Evolutionary conservation across 2,113 vertebrate genomes (phyloP).

Genomic region (Tyto alba): DNA sequence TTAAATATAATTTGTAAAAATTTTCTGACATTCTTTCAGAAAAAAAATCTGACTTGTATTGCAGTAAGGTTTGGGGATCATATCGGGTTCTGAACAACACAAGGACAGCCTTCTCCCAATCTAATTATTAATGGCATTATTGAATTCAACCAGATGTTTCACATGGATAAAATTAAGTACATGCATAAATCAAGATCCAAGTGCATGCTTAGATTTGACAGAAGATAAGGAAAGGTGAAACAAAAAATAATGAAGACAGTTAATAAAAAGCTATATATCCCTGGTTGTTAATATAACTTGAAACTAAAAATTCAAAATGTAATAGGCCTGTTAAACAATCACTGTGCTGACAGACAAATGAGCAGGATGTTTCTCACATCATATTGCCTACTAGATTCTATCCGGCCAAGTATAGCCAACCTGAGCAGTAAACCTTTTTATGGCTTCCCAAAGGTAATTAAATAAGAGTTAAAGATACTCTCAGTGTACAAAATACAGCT

Average conservation of each 20-base stretch:
- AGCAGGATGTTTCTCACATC: not conserved
- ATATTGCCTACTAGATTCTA: not conserved
- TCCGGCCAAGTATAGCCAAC: not conserved
- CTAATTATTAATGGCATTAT: constrained; percentile 48
- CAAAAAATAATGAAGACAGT: constrained; percentile 12
- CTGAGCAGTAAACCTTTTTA: not conserved
- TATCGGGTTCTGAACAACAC: not conserved
- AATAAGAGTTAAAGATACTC: not conserved
- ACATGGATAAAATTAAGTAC: constrained; percentile 52
- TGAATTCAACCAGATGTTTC: constrained; percentile 43
- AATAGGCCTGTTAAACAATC: not conserved
- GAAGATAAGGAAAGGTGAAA: constrained; percentile 29
- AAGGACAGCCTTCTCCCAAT: not conserved
- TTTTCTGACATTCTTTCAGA: not conserved
- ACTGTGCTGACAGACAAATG: not conserved
- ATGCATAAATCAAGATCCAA: constrained; percentile 36
- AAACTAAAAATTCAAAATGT: not conserved
- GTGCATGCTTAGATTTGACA: not conserved
- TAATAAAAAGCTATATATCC: not conserved
- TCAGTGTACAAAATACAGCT: not conserved
- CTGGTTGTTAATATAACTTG: not conserved
- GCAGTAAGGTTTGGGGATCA: not conserved
- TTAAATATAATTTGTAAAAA: not conserved
- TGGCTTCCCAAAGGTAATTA: not conserved
- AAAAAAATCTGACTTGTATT: not conserved